Percentiles rank a stretch among this genome's conserved stretches.
phyloP scores from a whole-genome alignment of 2,797 vertebrate species.

The Champsocephalus gunnari region DNA sequence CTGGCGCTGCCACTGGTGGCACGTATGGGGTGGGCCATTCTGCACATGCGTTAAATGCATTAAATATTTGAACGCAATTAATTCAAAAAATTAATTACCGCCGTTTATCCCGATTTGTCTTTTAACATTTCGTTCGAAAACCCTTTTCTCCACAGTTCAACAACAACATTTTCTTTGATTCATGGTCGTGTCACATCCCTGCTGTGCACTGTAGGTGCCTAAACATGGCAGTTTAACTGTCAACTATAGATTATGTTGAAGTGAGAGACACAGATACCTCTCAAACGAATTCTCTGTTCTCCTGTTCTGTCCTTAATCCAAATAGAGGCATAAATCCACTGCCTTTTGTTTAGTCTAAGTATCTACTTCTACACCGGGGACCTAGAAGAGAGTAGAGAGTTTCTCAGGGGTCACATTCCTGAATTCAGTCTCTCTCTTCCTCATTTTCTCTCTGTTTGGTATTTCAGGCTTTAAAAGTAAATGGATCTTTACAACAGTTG shows the following conservation, averaged over 20 bases:
- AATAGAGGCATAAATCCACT: slow-evolving; percentile 60
- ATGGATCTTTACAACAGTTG: background rate
- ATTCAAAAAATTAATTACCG: too few relatives aligned
- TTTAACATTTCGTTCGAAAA: background rate
- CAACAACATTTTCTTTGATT: background rate
- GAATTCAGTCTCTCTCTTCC: slow-evolving; percentile 1
- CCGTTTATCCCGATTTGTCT: background rate
- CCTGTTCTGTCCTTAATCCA: slow-evolving; percentile 61
- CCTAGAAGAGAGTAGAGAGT: slow-evolving; percentile 24
- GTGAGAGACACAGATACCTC: slow-evolving; percentile 37
- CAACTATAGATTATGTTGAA: slow-evolving; percentile 34
- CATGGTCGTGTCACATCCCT: slow-evolving; percentile 1
- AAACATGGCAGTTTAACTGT: slow-evolving; percentile 21
- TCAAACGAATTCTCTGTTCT: slow-evolving; percentile 32
- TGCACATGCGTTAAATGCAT: too few relatives aligned
- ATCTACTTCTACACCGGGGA: slow-evolving; percentile 41
- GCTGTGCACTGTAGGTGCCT: slow-evolving; percentile 16
- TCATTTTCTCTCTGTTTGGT: background rate
- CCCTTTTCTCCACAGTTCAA: background rate
- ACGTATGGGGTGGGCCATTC: too few relatives aligned
- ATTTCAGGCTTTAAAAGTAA: background rate
- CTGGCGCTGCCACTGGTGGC: too few relatives aligned
- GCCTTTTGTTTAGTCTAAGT: slow-evolving; percentile 39
- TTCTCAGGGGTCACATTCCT: slow-evolving; percentile 33
- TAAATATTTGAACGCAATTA: too few relatives aligned